Evolutionary conservation across 2,113 vertebrate genomes (phyloP).

Genomic region (Struthio camelus): DNA sequence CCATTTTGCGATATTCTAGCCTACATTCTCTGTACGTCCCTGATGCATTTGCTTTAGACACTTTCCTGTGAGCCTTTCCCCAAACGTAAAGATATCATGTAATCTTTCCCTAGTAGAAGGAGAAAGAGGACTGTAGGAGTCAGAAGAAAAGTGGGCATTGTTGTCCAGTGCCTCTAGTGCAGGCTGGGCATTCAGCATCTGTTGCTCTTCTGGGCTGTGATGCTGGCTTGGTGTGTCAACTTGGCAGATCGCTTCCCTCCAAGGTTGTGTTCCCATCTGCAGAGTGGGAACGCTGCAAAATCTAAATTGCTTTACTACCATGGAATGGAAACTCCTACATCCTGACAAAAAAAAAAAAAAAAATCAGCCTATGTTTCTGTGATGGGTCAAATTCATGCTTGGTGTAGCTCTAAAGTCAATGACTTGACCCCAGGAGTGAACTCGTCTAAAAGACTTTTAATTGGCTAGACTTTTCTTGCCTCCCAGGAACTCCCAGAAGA

Average conservation of each 20-base stretch:
- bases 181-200: not conserved
- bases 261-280: not conserved
- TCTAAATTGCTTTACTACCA: not conserved
- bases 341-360: not conserved
- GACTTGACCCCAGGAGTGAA: not conserved
- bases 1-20: constrained; percentile 3
- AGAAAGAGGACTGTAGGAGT: not conserved
- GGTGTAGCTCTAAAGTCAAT: not conserved
- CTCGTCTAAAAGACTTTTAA: not conserved
- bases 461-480: not conserved
- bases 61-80: not conserved
- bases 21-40: not conserved
- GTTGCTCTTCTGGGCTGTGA: not conserved
- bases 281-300: not conserved
- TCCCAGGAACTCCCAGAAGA: not conserved
- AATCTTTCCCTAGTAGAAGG: not conserved
- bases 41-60: constrained; percentile 16
- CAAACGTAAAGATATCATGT: not conserved
- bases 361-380: not conserved
- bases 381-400: not conserved
- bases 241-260: not conserved
- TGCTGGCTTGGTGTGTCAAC: not conserved
- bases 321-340: not conserved
- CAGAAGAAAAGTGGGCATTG: not conserved
- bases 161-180: not conserved